Percentiles rank a stretch among this genome's conserved stretches.
phyloP scores from a whole-genome alignment of 2,797 vertebrate species.

The Neopelma chrysocephalum region DNA sequence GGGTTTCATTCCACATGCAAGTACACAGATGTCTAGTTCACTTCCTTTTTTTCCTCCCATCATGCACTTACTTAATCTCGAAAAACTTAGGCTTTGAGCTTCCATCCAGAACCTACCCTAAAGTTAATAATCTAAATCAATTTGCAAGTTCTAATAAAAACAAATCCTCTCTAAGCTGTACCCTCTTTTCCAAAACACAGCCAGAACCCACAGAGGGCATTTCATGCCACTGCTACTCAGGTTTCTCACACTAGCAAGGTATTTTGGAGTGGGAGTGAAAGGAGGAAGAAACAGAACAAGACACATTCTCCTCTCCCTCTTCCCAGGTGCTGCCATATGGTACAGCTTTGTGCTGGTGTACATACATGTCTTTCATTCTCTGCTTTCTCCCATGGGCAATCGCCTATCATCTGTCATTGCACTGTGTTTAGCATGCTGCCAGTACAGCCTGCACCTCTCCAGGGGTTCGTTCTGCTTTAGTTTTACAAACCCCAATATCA shows the following conservation, averaged over 20 bases:
- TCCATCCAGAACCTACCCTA: neutral
- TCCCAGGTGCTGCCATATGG: neutral
- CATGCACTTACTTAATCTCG: neutral
- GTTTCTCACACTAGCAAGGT: neutral
- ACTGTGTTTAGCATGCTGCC: neutral
- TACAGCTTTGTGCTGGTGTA: neutral
- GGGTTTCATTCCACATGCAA: neutral
- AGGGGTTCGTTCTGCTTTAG: neutral
- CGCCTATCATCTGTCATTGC: neutral
- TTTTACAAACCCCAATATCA: neutral
- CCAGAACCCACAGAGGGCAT: neutral
- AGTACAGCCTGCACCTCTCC: neutral
- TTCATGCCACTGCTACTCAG: rapidly evolving
- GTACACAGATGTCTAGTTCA: neutral
- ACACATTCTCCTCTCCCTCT: neutral
- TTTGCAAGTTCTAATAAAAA: neutral
- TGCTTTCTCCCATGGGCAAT: neutral
- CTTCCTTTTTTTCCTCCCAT: rapidly evolving
- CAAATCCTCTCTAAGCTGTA: neutral
- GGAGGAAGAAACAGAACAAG: neutral
- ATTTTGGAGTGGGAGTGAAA: neutral
- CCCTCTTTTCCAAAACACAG: neutral
- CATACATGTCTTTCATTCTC: neutral
- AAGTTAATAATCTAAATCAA: neutral
- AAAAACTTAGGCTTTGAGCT: neutral